These are phyloP conservation scores for Cassiopea xamachana DNA, from an alignment of 30 jellyfish, hydroid and myxozoan species.

Conservation along the genomic window DNA sequence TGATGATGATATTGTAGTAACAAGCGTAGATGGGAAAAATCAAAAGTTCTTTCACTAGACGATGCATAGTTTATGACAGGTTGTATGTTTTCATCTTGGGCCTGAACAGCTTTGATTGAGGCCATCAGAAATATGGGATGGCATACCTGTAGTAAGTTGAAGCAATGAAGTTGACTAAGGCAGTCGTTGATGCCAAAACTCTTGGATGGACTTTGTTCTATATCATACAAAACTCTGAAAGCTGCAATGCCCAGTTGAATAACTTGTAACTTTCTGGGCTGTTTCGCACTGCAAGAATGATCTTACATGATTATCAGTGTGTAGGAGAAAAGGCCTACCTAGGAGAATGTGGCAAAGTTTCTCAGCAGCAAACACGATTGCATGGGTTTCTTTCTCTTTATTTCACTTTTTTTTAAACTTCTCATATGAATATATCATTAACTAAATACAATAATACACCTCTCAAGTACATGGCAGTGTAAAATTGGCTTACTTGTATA, in stretches of 20 bases:
- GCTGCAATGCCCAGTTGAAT: conserved; percentile 20
- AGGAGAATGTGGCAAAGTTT: conserved; percentile 28
- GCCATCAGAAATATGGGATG: conserved; percentile 10
- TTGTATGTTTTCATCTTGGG: conserved; percentile 15
- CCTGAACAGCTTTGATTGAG: conserved; percentile 26
- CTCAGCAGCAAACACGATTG: conserved; percentile 24
- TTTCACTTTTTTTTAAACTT: too few species aligned
- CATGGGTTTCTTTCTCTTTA: conserved; percentile 6
- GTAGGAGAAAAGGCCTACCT: conserved; percentile 46
- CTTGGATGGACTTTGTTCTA: conserved; percentile 24
- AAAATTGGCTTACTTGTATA: too few species aligned
- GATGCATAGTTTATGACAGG: conserved; percentile 27
- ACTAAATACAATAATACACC: too few species aligned
- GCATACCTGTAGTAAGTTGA: conserved; percentile 27
- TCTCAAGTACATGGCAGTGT: too few species aligned
- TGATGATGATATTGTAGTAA: neutral
- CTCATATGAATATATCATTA: too few species aligned
- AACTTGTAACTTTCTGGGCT: conserved; percentile 22
- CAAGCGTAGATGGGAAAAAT: conserved; percentile 28
- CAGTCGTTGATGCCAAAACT: conserved; percentile 31
- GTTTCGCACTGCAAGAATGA: conserved; percentile 35
- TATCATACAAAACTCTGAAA: neutral
- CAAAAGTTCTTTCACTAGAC: conserved; percentile 22
- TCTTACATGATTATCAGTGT: conserved; percentile 41
- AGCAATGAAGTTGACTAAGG: conserved; percentile 48